A percentile compares a stretch with the other conserved stretches of the same genome.
Evolutionary conservation across 1,140 invertebrate species (phyloP).

Genomic region (Chrysopa pallens): DNA sequence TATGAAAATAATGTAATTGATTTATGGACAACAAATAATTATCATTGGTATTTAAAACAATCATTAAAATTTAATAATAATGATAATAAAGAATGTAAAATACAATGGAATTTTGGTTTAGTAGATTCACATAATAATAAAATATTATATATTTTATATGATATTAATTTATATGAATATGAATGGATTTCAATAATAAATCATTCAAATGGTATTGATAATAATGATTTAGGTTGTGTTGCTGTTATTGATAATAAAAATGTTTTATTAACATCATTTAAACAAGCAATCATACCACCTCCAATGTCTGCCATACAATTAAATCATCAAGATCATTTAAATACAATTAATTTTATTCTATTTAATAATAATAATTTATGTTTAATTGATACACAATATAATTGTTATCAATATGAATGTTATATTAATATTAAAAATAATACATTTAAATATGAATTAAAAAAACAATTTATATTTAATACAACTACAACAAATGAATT

Average conservation of each 20-base stretch:
- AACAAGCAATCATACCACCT: constrained; percentile 55
- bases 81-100: constrained; percentile 16
- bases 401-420: too few relatives aligned
- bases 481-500: too few relatives aligned
- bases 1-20: constrained; percentile 32
- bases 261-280: constrained; percentile 54
- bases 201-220: constrained; percentile 27
- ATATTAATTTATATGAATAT: constrained; percentile 33
- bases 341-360: constrained; percentile 11
- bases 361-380: too few relatives aligned
- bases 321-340: constrained; percentile 34
- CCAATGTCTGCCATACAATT: constrained; percentile 56
- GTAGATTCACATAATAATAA: constrained; percentile 24
- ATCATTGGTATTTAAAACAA: constrained; percentile 84
- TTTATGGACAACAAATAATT: constrained; percentile 69
- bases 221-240: constrained; percentile 37
- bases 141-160: constrained; percentile 36
- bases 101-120: constrained; percentile 42
- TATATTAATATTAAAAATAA: too few relatives aligned
- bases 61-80: constrained; percentile 30
- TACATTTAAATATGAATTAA: too few relatives aligned
- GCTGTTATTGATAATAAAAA: constrained; percentile 64
- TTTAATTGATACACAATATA: too few relatives aligned
- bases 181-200: constrained; percentile 38
- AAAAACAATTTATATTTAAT: too few relatives aligned